A percentile compares a stretch with the other conserved stretches of the same genome.
These are phyloP conservation scores for Florisuga fusca DNA, from an alignment of 2,797 vertebrate genomes.

Conservation along the genomic window DNA sequence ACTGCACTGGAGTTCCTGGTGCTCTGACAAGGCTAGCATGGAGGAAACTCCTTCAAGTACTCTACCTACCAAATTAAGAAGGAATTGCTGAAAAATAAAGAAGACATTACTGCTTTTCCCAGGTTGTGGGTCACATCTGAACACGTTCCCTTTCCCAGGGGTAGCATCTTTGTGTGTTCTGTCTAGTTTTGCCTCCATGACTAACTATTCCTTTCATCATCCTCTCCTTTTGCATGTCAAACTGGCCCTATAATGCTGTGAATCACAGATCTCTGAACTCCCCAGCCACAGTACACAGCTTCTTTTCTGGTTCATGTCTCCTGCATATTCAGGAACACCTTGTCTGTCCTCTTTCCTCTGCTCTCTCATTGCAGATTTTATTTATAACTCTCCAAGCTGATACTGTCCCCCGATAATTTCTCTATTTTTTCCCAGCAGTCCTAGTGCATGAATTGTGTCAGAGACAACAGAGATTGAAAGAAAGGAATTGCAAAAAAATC, in stretches of 20 bases:
- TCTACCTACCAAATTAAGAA: not conserved
- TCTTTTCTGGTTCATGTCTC: conserved; percentile 21
- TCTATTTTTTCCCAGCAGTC: not conserved
- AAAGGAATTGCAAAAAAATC: conserved; percentile 13
- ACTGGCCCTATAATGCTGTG: conserved; percentile 38
- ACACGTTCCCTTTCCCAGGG: not conserved
- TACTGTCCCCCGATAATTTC: not conserved
- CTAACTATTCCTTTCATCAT: conserved; percentile 61
- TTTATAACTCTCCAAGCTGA: not conserved
- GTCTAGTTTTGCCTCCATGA: conserved; percentile 53
- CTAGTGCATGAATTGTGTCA: not conserved
- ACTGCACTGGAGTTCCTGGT: not conserved
- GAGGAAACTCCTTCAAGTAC: not conserved
- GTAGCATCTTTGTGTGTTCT: conserved; percentile 6
- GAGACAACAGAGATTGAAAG: not conserved
- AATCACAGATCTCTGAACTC: conserved; percentile 63
- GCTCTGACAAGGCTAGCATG: not conserved
- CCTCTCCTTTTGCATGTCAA: conserved; percentile 51
- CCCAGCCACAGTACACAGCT: conserved; percentile 11
- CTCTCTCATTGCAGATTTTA: not conserved
- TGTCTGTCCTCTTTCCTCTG: not conserved
- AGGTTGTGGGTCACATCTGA: not conserved
- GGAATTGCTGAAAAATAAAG: not conserved
- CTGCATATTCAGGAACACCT: conserved; percentile 16
- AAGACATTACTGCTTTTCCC: not conserved